Percentiles rank a stretch among this genome's conserved stretches.
Conservation (phyloP, 1,140 invertebrate species). For the Trichonephila clavata region DNA sequence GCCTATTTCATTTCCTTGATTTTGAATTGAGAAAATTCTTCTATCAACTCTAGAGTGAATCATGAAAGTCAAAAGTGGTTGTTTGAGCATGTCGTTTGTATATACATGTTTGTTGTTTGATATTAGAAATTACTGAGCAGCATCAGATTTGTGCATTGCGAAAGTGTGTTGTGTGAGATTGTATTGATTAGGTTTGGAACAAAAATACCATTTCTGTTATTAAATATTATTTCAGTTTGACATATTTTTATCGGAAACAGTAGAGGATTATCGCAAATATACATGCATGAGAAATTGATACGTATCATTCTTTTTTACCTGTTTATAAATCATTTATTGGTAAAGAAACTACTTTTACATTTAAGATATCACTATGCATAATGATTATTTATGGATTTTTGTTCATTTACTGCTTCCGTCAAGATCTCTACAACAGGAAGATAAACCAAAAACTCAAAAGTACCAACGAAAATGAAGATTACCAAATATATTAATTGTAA, state of each 20-base stretch:
- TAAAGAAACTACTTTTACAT: neutral
- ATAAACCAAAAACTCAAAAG: too few relatives aligned
- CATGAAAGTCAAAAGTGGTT: neutral
- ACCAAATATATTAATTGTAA: too few relatives aligned
- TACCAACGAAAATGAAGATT: too few relatives aligned
- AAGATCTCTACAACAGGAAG: too few relatives aligned
- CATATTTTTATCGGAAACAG: too few relatives aligned
- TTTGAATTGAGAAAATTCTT: neutral
- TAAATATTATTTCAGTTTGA: neutral
- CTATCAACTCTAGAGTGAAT: neutral
- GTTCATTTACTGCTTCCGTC: too few relatives aligned
- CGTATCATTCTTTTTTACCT: neutral
- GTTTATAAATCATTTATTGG: neutral
- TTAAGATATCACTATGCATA: neutral
- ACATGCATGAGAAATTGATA: neutral
- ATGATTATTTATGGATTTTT: too few relatives aligned
- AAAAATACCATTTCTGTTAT: neutral
- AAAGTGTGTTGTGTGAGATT: neutral
- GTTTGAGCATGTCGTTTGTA: neutral
- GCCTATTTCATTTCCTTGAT: conserved; percentile 2
- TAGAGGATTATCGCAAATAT: too few relatives aligned
- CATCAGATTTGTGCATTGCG: neutral
- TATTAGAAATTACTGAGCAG: neutral
- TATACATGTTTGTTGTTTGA: neutral
- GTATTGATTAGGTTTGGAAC: neutral